Base-by-base conservation (phyloP, 53 echinoderm and acorn worm species). In the Echinometra lucunter region DNA sequence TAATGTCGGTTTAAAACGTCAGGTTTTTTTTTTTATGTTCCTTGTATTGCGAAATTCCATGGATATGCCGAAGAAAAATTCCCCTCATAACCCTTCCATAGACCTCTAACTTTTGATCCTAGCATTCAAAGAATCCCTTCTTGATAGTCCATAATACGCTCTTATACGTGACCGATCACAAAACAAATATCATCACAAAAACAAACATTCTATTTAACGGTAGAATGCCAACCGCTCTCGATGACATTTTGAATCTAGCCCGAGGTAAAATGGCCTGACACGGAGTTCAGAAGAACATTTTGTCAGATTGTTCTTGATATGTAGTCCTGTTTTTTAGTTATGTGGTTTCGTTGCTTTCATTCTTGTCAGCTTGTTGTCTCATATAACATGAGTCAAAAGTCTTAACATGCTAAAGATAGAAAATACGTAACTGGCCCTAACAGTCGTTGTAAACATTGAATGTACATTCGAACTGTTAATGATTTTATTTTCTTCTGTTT, bases 101-200 rank as follows among this genome's bases (percentile, higher is more conserved):
- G 18, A 40, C 19, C 42, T 40, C 19, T 37, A 78, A 42, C 38
- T 78, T 38, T 72, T 42, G 42, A 38, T 42, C 78, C 38, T 17
- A 42, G 12, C 18, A 78, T 78, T 78, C 78, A 38, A 78, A 78
- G 78, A 78, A 78, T 78, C 78, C 40, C 40, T 17, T 13, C 88
- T 56, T 56, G 88, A 49, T 56, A 53, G 56, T 16, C 88, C 49
- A 16, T 88, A 88, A 47, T 88, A 56, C 55, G n/a, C 88, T 44
- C 53, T 88, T 55, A 56, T 88, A 88, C 88, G 56, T 88, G 88
- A 88, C 55, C 49, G 88, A 88, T 88, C 19, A 56, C 55, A 88
- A 88, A 56, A 49, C 88, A 88, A 88, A 88, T 88, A 88, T 49
- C 88, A 56, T 88, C 56, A 49, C 88, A 88, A 88, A 88, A 88